Evolutionary conservation across 2,113 vertebrate species (phyloP), one percentile per base, ranked within the genome.

Genomic region (Hystrix brachyura): DNA sequence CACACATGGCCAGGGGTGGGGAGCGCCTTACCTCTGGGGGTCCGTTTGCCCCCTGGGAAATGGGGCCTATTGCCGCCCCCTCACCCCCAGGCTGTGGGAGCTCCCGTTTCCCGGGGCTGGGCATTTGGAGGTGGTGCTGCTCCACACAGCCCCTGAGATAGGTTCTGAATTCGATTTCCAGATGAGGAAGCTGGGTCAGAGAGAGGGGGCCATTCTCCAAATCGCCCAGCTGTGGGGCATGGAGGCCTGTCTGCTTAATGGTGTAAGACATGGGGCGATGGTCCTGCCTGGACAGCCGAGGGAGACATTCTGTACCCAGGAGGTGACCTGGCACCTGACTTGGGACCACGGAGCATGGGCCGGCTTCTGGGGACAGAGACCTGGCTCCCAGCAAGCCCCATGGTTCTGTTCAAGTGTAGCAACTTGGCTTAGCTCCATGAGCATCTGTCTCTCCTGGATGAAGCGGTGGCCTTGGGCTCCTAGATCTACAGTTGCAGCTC

Each of bases 251-350:
- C n/a, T 23, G 91, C 67, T 88, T 5, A 69, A 57, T n/a, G 3
- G 7, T 10, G 11, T 23, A 38, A 32, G 27, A 53, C 18, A 9
- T 14, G 8, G n/a, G 57, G 81, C 25, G 21, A 17, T 1, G 11
- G 46, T 60, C 60, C 3, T 51, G 46, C 21, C 32, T 43, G 1
- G 43, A 5, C 78, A 0, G 9, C 67, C 59, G 8, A 6, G 23
- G 43, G 19, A 23, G 55, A 12, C 0, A 1, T 60, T 32, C 7
- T 3, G 13, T 3, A 0, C 18, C 32, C 8, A 0, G 8, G 7
- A 55, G 27, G 34, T 17, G 25, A 17, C 5, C 89, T 8, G 65
- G 21, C 21, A 12, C 15, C 17, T 72, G 67, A 78, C 15, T 65
- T 15, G 12, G 87, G 60, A 53, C 51, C 17, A 14, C 3, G 11